Evolutionary conservation across 1,140 invertebrate species (phyloP), one percentile per base, ranked within the genome.

Genomic region (Euschistus heros): DNA sequence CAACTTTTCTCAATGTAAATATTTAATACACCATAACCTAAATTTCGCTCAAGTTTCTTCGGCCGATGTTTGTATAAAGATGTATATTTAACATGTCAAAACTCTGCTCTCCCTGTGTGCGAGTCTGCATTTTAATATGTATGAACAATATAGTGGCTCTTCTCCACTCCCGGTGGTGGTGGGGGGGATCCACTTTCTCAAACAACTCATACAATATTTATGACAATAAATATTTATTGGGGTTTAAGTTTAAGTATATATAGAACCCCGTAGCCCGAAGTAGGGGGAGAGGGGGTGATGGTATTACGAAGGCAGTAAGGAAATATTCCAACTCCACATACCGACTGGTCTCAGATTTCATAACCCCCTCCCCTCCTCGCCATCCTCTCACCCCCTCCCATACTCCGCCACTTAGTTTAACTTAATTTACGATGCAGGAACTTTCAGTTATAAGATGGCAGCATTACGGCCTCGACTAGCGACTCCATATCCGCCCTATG

Each of bases 11-110:
- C 27, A 20, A 17, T 26, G 62, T 64, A 64, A 64, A 64, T 64
- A 64, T 55, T 64, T 64, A 64, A 64, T 64, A 50, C 63, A 30
- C 63, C 63, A 64, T 64, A 64, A 64, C 63, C 63, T 64, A 64
- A 64, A 64, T 64, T 64, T 64, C 54, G 13, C 47, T 52, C 24
- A 64, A 64, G 63, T 64, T 64, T 64, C 63, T 55, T 55, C 24
- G 47, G 24, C 26, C 47, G 27, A 55, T 64, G 50, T 64, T 52
- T 55, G 63, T 64, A 63, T 63, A 64, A 64, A 64, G 47, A 64
- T 64, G 63, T 64, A 64, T 64, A 64, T 64, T 64, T 50, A 55
- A 46, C 63, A 64, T 64, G 63, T 64, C 63, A 64, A 64, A 64
- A 64, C 63, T 64, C 63, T 30, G 15, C 47, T 15, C 47, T 15